Base-by-base conservation (phyloP, 2,888 invertebrate genomes). In the Athripsodes cinereus region DNA sequence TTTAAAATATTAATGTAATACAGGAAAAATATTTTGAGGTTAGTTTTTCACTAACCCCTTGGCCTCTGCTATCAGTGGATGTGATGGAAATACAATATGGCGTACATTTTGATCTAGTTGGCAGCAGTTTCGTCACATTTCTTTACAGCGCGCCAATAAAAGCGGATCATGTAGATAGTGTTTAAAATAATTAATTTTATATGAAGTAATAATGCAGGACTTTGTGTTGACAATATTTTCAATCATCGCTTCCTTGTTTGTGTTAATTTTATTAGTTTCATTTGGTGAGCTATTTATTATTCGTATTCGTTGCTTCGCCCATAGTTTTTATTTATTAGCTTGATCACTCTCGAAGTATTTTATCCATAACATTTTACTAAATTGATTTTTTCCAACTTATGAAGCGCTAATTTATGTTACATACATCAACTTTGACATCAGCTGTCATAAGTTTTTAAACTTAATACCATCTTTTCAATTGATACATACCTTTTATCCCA, bases 221-320 rank as follows among this genome's bases (percentile, higher is more conserved):
- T 11, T 62, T 40, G 52, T 55, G 13, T 35, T 62, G 22, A 58
- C 60, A n/a, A 44, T 58, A 26, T 53, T 62, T 53, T 62, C 62
- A 16, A 55, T 60, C 13, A 34, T 60, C n/a, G 52, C 53, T 6
- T 60, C 55, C 22, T 35, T 62, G 51, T 52, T 60, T 52, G 52
- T 58, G 53, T 53, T 62, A 34, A 35, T 62, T 47, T 55, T 62
- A 20, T 52, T 62, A 55, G 62, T 62, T 21, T 54, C 60, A 13
- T 48, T 62, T n/a, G 62, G 62, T 62, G 44, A 60, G 62, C 57
- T 26, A 22, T 50, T 8, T 48, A 10, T 26, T 26, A n/a, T n/a
- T 26, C 10, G 26, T 26, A 10, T 6, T n/a, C n/a, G n/a, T 10
- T 26, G 26, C 10, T 26, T 26, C 26, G n/a, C 26, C 5, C n/a